Evolutionary conservation across 1,140 invertebrate genomes (phyloP).

Genomic region (Drosophila miranda): DNA sequence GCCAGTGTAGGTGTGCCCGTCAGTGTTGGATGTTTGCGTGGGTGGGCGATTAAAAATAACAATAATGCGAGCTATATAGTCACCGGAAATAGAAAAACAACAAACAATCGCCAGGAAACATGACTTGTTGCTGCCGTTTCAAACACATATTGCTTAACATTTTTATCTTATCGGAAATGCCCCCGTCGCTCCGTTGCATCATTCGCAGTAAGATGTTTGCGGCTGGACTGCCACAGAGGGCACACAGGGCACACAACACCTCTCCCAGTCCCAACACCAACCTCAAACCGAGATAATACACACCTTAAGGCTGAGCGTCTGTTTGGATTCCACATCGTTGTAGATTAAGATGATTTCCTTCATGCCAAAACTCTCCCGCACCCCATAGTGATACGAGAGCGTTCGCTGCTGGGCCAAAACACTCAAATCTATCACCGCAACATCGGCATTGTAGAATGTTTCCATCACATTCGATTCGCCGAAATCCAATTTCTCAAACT

Average conservation of each 20-base stretch:
- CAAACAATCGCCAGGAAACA: slow-evolving; percentile 32
- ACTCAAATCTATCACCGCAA: slow-evolving; percentile 97
- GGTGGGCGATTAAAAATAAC: slow-evolving; percentile 62
- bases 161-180: slow-evolving; percentile 72
- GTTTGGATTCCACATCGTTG: slow-evolving; percentile 94
- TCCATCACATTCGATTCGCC: slow-evolving; percentile 93
- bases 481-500: slow-evolving; percentile 94
- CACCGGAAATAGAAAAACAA: slow-evolving; percentile 50
- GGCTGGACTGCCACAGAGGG: slow-evolving; percentile 23
- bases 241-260: slow-evolving; percentile 6
- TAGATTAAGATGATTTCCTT: slow-evolving; percentile 98
- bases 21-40: slow-evolving; percentile 53
- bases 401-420: slow-evolving; percentile 94
- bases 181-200: slow-evolving; percentile 38
- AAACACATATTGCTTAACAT: slow-evolving; percentile 42
- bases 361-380: slow-evolving; percentile 99
- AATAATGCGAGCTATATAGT: slow-evolving; percentile 24
- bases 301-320: slow-evolving; percentile 93
- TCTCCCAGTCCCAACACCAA: not conserved
- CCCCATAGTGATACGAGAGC: slow-evolving; percentile 98
- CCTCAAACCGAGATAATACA: slow-evolving; percentile 16
- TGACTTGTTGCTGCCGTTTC: slow-evolving; percentile 50
- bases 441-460: slow-evolving; percentile 98
- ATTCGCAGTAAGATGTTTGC: slow-evolving; percentile 52
- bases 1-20: slow-evolving; percentile 15